Conservation (phyloP, 2,888 invertebrate genomes). For the Mechanitis mazaeus region DNA sequence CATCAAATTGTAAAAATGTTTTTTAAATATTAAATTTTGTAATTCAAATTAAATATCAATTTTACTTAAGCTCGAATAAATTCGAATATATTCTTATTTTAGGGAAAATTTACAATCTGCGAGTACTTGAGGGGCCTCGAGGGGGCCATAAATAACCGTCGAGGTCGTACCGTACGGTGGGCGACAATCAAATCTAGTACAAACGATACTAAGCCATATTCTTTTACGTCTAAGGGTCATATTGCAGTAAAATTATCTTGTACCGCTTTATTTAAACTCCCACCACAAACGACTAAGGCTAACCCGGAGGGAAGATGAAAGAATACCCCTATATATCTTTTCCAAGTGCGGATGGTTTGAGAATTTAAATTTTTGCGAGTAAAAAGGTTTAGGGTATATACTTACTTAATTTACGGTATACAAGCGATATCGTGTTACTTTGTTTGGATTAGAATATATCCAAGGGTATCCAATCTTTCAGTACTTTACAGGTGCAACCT, state of each 20-base stretch:
- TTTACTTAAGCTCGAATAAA: no score
- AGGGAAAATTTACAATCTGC: constrained; percentile 71
- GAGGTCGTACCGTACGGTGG: constrained; percentile 43
- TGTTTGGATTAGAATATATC: constrained; percentile 5
- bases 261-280: constrained; percentile 39
- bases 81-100: constrained; percentile 39
- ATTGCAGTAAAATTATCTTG: constrained; percentile 32
- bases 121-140: constrained; percentile 71
- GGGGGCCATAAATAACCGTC: constrained; percentile 72
- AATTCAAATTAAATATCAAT: constrained; percentile 9
- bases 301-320: constrained; percentile 69
- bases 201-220: constrained; percentile 17
- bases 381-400: constrained; percentile 35
- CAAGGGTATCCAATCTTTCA: not conserved
- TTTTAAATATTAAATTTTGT: not conserved
- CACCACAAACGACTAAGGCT: constrained; percentile 71
- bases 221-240: constrained; percentile 2
- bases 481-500: no score
- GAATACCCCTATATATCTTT: constrained; percentile 73
- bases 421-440: constrained; percentile 24
- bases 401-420: constrained; percentile 30
- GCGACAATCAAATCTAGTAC: constrained; percentile 10
- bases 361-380: constrained; percentile 70
- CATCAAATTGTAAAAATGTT: no score
- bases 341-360: constrained; percentile 71